A percentile compares a stretch with the other conserved stretches of the same genome.
Conservation (phyloP, 2,797 vertebrate genomes). For the Acanthis flammea region DNA sequence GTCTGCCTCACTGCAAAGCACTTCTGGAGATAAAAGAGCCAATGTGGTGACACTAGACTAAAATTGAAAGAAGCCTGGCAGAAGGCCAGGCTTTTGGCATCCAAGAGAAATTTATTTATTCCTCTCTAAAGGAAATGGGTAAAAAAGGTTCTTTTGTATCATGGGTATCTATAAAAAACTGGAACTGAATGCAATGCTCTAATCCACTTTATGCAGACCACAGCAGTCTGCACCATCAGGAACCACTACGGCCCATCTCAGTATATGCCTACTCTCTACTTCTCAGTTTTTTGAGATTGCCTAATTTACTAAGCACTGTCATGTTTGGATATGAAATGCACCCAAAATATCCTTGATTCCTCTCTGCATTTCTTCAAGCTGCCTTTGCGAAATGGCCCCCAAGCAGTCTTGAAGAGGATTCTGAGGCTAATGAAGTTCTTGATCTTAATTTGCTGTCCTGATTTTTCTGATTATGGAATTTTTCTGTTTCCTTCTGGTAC, state of each 20-base stretch:
- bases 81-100: background rate
- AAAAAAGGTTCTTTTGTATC: background rate
- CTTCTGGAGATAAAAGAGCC: background rate
- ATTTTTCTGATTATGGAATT: background rate
- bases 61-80: background rate
- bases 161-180: background rate
- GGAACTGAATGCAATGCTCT: background rate
- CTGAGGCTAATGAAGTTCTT: background rate
- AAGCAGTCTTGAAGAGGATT: background rate
- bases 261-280: background rate
- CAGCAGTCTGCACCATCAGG: background rate
- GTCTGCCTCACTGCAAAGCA: background rate
- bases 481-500: background rate
- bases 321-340: background rate
- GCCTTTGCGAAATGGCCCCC: background rate
- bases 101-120: background rate
- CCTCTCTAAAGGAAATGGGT: background rate
- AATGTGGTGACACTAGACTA: background rate
- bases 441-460: background rate
- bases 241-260: background rate
- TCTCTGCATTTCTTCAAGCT: background rate
- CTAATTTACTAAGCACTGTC: background rate
- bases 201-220: background rate
- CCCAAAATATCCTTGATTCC: background rate
- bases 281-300: background rate